Evolutionary conservation across 2,888 invertebrate genomes (phyloP), one percentile per base, ranked within the genome.

Genomic region (Eueremaeus valkanovi): DNA sequence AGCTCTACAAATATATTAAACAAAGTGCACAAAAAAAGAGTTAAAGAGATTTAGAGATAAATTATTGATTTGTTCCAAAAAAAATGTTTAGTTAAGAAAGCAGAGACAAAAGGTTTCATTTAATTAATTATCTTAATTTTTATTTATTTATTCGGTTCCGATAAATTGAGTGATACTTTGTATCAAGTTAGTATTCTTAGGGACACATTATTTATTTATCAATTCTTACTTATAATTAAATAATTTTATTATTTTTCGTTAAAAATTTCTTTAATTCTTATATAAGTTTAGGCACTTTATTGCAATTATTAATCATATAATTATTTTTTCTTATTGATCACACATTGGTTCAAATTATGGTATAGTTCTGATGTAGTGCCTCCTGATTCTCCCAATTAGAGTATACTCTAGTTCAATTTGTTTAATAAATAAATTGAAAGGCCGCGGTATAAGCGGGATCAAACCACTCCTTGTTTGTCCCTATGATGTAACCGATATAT

Each of bases 271-370:
- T 58, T 31, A 58, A 31, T 58, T 58, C 31, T 58, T 29, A 58
- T 45, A 13, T 58, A 66, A 21, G 27, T 63, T 74, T 74, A 74
- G 74, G 74, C 74, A 74, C 74, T 74, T 74, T 74, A 74, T 74
- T 74, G 74, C 74, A 74, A 74, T 29, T 73, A 51, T 73, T 58
- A 63, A 36, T 74, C 61, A 74, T 40, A 63, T 51, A 13, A n/a
- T n/a, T n/a, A n/a, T n/a, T n/a, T n/a, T n/a, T 45, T 45, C 45
- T 45, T 49, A 36, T 29, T 73, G 70, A 70, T 70, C 70, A 70
- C 70, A 70, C 16, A 66, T 36, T 42, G 70, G 70, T 70, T 66
- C 27, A 70, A 68, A 27, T n/a, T n/a, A 33, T 45, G 70, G 21
- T 66, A 33, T 66, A 66, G n/a, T 66, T 66, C 40, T 18, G 73